Base-by-base conservation (phyloP, 2,113 vertebrate species). In the Ophthalmolycus amberensis region DNA sequence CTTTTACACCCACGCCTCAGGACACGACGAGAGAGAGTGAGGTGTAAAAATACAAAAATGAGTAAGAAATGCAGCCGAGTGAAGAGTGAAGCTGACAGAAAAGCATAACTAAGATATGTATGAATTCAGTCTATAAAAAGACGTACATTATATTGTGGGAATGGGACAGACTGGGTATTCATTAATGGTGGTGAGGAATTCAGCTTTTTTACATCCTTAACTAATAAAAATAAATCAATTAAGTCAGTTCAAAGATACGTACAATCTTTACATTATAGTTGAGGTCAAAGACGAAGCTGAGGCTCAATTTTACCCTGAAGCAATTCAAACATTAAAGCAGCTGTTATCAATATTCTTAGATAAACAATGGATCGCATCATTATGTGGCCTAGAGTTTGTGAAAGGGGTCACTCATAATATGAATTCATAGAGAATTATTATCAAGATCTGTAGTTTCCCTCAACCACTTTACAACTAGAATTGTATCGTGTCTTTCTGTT, bases 1-100 rank as follows among this genome's bases (percentile, higher is more conserved):
- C 58, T 73, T 73, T 85, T 73, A 86, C 87, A 72, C 87, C 86
- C 83, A 91, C 65, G 86, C 75, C 75, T 83, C 34, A 46, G 79
- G 69, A 85, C 79, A 84, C 42, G 44, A 38, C 80, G 56, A 65
- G 67, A 37, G 22, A 78, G 42, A 68, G 32, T 7, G 80, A 81
- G 75, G 62, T 83, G 81, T 77, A 85, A 81, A 85, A 83, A 84
- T 50, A 69, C 50, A 78, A 79, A 86, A 88, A 81, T 83, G 75
- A 84, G 38, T 37, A 67, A 77, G 79, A 79, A 75, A 78, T 82
- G 75, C 29, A 20, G 71, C 74, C 37, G 27, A 12, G 34, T 34
- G 44, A 29, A 29, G 84, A 83, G 25, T 12, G 63, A 25, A 77
- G 56, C 64, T 50, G 64, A 84, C 63, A 25, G 5, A 75, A 80